These are phyloP conservation scores for Eulemur macaco DNA, from an alignment of 2,113 vertebrate species.

Conservation along the genomic window DNA sequence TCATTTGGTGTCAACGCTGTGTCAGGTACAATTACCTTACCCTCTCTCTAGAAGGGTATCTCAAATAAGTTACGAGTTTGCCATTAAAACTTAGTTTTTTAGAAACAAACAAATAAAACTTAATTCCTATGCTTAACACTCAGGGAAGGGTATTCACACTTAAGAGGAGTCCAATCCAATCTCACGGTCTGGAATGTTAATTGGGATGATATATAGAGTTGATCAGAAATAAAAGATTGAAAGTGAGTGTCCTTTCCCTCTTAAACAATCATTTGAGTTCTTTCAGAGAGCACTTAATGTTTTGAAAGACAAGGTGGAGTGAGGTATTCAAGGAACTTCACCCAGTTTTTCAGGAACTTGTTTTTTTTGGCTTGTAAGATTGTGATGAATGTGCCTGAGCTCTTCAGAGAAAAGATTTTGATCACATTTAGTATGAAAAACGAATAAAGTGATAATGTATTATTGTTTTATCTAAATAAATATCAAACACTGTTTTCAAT, in stretches of 20 bases:
- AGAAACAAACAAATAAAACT: neutral
- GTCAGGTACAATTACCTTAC: slow-evolving; percentile 86
- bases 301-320: slow-evolving; percentile 27
- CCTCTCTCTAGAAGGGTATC: neutral
- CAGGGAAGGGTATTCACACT: neutral
- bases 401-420: slow-evolving; percentile 30
- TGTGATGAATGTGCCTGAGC: neutral
- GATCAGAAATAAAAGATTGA: slow-evolving; percentile 43
- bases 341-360: slow-evolving; percentile 16
- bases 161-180: neutral
- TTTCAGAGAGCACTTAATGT: slow-evolving; percentile 42
- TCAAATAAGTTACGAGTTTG: slow-evolving; percentile 53
- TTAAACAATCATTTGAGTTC: slow-evolving; percentile 19
- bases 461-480: slow-evolving; percentile 61
- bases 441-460: slow-evolving; percentile 49
- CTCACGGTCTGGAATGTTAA: slow-evolving; percentile 33
- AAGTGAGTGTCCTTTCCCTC: neutral
- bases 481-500: slow-evolving; percentile 60
- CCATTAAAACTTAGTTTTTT: slow-evolving; percentile 36
- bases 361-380: neutral
- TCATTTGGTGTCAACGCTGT: slow-evolving; percentile 96
- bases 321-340: neutral
- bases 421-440: slow-evolving; percentile 58
- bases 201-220: slow-evolving; percentile 14
- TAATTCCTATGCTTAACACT: slow-evolving; percentile 26